A percentile compares a stretch with the other conserved stretches of the same genome.
These are phyloP conservation scores for Mactra quadrangularis DNA, from an alignment of 1,140 invertebrate species.

Conservation along the genomic window DNA sequence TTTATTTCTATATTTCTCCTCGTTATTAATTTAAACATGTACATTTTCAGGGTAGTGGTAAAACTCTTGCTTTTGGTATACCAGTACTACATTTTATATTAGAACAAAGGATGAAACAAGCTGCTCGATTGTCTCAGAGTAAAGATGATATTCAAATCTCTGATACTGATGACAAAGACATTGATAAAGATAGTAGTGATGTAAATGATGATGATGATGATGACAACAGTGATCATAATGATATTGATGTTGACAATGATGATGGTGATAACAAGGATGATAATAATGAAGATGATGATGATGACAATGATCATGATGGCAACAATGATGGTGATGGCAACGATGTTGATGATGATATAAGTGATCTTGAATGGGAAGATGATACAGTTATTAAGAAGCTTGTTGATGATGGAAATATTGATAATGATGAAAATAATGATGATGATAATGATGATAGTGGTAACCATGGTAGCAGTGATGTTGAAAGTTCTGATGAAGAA, in stretches of 20 bases:
- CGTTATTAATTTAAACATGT: too few species aligned
- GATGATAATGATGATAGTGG: slow-evolving; percentile 64
- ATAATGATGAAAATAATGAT: slow-evolving; percentile 60
- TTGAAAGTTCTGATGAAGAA: slow-evolving; percentile 56
- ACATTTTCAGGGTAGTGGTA: slow-evolving; percentile 94
- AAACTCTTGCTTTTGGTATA: slow-evolving; percentile 98
- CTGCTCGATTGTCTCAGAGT: background rate
- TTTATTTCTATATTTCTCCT: too few species aligned
- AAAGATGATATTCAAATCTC: background rate
- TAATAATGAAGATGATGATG: slow-evolving; percentile 57
- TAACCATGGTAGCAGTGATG: slow-evolving; percentile 61
- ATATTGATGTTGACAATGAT: background rate
- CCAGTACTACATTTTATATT: slow-evolving; percentile 84
- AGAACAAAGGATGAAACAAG: slow-evolving; percentile 35
- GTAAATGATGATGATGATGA: slow-evolving; percentile 62
- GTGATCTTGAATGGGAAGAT: slow-evolving; percentile 70
- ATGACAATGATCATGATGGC: background rate
- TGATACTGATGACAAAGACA: background rate
- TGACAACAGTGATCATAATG: background rate
- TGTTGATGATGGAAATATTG: slow-evolving; percentile 50
- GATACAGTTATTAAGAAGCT: slow-evolving; percentile 79
- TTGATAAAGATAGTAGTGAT: slow-evolving; percentile 1
- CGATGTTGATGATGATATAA: slow-evolving; percentile 77
- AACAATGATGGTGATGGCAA: slow-evolving; percentile 67
- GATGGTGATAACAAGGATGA: slow-evolving; percentile 68